Percentiles rank a stretch among this genome's conserved stretches.
phyloP scores from a whole-genome alignment of 2,113 vertebrate genomes.

The Cyprinodon variegatus region DNA sequence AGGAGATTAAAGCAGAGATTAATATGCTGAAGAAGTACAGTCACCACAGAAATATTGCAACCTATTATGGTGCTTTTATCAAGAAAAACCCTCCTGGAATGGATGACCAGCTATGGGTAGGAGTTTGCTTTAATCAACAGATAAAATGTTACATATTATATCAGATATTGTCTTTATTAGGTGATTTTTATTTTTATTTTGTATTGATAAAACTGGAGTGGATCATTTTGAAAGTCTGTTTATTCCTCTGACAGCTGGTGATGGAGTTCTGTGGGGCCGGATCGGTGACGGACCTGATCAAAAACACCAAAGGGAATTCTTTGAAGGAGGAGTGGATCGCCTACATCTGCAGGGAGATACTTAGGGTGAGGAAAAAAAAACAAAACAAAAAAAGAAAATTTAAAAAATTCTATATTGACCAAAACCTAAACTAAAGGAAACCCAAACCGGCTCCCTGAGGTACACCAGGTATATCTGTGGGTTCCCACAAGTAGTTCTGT shows the following conservation, averaged over 20 bases:
- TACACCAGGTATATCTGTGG: background rate
- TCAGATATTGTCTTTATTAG: background rate
- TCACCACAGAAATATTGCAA: slow-evolving; percentile 93
- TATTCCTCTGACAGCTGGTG: slow-evolving; percentile 83
- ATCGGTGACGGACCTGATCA: slow-evolving; percentile 97
- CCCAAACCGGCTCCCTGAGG: background rate
- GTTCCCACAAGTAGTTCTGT: background rate
- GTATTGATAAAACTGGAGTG: background rate
- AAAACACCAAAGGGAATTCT: slow-evolving; percentile 98
- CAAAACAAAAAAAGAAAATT: rapidly evolving
- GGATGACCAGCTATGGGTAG: slow-evolving; percentile 97
- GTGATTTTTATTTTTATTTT: background rate
- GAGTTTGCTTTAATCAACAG: background rate
- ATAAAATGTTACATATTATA: background rate
- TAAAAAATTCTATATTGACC: background rate
- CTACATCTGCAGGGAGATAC: slow-evolving; percentile 98
- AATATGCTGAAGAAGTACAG: slow-evolving; percentile 99
- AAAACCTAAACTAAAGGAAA: background rate
- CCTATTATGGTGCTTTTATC: slow-evolving; percentile 97
- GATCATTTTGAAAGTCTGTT: background rate
- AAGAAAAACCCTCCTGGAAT: slow-evolving; percentile 98
- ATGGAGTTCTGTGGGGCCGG: slow-evolving; percentile 99
- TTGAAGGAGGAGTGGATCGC: slow-evolving; percentile 99
- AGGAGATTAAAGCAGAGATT: slow-evolving; percentile 99
- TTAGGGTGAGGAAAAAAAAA: slow-evolving; percentile 81